phyloP scores from a whole-genome alignment of 2,888 invertebrate genomes.

The Acleris laterana region DNA sequence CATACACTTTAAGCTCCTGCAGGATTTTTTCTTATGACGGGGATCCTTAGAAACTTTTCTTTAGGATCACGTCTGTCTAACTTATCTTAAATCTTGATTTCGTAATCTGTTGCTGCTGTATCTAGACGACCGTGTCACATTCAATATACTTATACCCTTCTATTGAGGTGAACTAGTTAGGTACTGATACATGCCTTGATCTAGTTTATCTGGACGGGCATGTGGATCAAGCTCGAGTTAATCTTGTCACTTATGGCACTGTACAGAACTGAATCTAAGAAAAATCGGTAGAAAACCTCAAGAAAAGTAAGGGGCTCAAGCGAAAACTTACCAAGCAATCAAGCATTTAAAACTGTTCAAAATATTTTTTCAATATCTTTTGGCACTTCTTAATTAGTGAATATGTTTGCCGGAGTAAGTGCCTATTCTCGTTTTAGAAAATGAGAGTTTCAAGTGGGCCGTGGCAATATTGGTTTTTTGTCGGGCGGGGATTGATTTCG shows the following conservation, averaged over 20 bases:
- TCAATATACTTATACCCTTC: background rate
- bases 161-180: constrained; percentile 7
- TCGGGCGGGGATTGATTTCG: constrained; percentile 25
- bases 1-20: background rate
- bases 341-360: no score
- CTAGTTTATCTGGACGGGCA: background rate
- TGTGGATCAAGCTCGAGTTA: background rate
- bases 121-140: background rate
- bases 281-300: background rate
- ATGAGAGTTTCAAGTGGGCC: constrained; percentile 4
- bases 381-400: background rate
- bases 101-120: background rate
- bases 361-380: no score
- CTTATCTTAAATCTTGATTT: no score
- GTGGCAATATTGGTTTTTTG: constrained; percentile 31
- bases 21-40: no score
- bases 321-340: no score
- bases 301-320: no score
- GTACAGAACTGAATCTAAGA: background rate
- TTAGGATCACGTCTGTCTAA: no score
- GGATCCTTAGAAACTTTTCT: no score
- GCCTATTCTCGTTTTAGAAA: background rate
- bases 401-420: no score
- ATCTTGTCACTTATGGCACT: no score
- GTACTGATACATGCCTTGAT: constrained; percentile 8